Evolutionary conservation across 2,888 invertebrate species (phyloP), one percentile per base, ranked within the genome.

Genomic region (Mongoloraphidia duomilia): DNA sequence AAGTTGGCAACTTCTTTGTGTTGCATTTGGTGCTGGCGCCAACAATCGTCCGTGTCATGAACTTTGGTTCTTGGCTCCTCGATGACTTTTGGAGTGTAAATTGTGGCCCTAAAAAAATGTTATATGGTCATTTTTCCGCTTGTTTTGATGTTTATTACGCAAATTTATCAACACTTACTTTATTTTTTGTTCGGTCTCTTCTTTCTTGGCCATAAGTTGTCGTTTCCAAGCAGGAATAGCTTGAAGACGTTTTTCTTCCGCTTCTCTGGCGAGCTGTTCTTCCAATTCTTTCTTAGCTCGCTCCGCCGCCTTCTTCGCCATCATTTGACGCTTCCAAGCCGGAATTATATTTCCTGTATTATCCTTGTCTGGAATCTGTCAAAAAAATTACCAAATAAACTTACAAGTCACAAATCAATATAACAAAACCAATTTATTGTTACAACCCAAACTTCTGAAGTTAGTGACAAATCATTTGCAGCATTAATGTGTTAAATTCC

Each of bases 161-260:
- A 38, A 12, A 38, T 38, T 2, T 38, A 5, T 35, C 9, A 11
- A 33, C 53, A 65, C 71, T 67, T 63, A 87, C 88, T 83, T 86
- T 59, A 82, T 72, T 69, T 82, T 80, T 60, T 74, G 77, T 61
- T 86, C 86, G 13, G 82, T 77, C 62, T 81, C 84, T 60, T 88
- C 88, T 59, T 87, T 82, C 56, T 88, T 78, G 49, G 83, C 84
- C 56, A 94, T 68, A 50, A 95, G 72, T 62, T 93, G 93, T 49
- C 93, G 74, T 67, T 95, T 94, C 95, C 95, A 95, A 45, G 86
- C 86, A 1, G 95, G 95, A 59, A 95, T 88, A 11, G 91, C 79
- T 17, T 87, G 85, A 42, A 91, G 76, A 55, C 91, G 72, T 59
- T 88, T 79, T 58, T 85, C 82, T 67, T 91, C 91, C 1, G 89